Evolutionary conservation across 2,888 invertebrate genomes (phyloP).

Genomic region (Neoitamus cyanurus): DNA sequence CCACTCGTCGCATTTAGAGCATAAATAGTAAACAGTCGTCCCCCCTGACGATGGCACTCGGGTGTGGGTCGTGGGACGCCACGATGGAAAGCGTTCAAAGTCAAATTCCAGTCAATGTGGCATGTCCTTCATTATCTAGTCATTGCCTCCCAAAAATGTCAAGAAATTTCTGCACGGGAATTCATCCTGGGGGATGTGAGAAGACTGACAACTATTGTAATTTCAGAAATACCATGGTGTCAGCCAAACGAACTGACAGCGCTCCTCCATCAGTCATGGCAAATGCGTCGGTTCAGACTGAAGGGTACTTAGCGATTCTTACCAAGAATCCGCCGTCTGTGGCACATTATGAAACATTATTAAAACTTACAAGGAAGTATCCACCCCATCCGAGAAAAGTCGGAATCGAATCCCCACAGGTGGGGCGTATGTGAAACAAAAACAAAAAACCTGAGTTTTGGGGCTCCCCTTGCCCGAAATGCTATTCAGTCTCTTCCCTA

Average conservation of each 20-base stretch:
- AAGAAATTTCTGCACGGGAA: neutral
- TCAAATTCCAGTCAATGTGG: neutral
- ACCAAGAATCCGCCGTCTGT: neutral
- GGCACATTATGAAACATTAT: slow-evolving; percentile 26
- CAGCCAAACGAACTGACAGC: slow-evolving; percentile 20
- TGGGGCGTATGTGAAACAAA: neutral
- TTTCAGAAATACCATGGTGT: slow-evolving; percentile 22
- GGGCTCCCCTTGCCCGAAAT: neutral
- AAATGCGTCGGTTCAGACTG: slow-evolving; percentile 15
- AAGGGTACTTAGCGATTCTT: slow-evolving; percentile 28
- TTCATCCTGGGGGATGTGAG: neutral
- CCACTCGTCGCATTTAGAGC: neutral
- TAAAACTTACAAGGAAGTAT: slow-evolving; percentile 4
- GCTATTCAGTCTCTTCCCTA: neutral
- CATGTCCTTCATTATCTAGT: slow-evolving; percentile 16
- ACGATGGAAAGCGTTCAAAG: neutral
- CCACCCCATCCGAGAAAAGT: neutral
- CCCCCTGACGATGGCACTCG: neutral
- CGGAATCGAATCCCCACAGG: neutral
- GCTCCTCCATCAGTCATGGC: slow-evolving; percentile 1
- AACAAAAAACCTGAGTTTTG: neutral
- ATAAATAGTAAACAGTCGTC: neutral
- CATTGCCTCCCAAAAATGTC: slow-evolving; percentile 29
- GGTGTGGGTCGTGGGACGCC: neutral
- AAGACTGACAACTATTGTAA: slow-evolving; percentile 31